Evolutionary conservation across 2,113 vertebrate genomes (phyloP), one percentile per base, ranked within the genome.

Genomic region (Festucalex cinctus): DNA sequence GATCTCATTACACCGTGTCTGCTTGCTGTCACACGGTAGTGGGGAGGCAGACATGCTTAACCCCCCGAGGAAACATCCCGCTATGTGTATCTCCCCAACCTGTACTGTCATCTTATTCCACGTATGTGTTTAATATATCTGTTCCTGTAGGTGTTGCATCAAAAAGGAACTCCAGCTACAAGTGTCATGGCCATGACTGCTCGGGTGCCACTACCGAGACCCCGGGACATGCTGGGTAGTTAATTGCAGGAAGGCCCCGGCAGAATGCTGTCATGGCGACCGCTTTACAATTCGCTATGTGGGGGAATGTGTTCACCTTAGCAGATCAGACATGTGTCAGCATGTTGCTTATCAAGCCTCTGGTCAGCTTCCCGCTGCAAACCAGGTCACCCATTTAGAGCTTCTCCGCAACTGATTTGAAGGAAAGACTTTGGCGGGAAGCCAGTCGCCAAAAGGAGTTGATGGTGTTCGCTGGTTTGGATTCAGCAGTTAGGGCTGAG

Each of bases 1-100:
- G 73, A 78, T 86, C 82, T 89, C 78, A 86, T 89, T 85, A 88
- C 71, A 86, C 77, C 81, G 78, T 69, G 79, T 81, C 83, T 88
- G 83, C 80, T 88, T 74, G 73, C 75, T 85, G 87, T 88, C 79
- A 80, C 76, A 76, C 77, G 83, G 77, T 48, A 65, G 84, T 67
- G 79, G 73, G 39, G 81, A 82, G 73, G 71, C 78, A 80, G 78
- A 80, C 60, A 41, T 58, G 76, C 78, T 83, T 67, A 75, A 81
- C 73, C 78, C 20, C 85, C 78, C 69, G 76, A 87, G 79, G 78
- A 75, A 75, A 77, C 75, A 80, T 82, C 69, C 82, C 77, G 56
- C 66, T 71, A 62, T 75, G 49, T 54, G 36, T 72, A 56, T 63
- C 62, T 59, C 60, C 61, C 28, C 20, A 51, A 17, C n/a, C 20